Conservation (phyloP, 2,888 invertebrate genomes). For the Mythimna lalbum region DNA sequence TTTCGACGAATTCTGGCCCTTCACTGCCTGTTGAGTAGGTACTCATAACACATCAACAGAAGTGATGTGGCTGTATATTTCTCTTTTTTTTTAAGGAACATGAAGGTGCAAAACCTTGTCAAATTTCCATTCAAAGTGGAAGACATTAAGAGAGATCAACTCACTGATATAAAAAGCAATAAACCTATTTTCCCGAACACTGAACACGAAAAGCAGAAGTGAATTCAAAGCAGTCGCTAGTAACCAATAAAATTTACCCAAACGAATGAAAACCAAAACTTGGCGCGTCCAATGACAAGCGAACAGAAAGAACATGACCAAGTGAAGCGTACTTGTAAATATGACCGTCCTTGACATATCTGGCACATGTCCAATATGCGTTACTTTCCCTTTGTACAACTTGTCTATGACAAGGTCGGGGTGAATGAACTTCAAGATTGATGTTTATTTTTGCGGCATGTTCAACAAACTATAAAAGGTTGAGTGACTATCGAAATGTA, state of each 20-base stretch:
- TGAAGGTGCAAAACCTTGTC: not conserved
- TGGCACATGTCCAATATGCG: constrained; percentile 59
- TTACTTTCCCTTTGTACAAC: constrained; percentile 42
- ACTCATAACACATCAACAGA: too few relatives aligned
- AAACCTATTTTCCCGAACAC: not conserved
- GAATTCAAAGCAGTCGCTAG: constrained; percentile 1
- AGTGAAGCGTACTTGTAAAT: constrained; percentile 41
- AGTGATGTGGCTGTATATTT: too few relatives aligned
- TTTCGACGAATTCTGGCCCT: too few relatives aligned
- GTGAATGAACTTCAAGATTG: constrained; percentile 47
- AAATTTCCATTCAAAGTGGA: not conserved
- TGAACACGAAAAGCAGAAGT: constrained; percentile 2
- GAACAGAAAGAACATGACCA: constrained; percentile 8
- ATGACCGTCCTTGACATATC: constrained; percentile 58
- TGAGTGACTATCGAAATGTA: constrained; percentile 1
- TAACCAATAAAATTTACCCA: constrained; percentile 24
- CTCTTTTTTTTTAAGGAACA: too few relatives aligned
- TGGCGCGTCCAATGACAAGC: constrained; percentile 30
- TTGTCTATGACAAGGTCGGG: constrained; percentile 42
- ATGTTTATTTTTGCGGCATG: constrained; percentile 35
- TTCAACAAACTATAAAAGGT: constrained; percentile 18
- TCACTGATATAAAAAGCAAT: not conserved
- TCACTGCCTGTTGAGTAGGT: too few relatives aligned
- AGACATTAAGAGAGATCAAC: not conserved
- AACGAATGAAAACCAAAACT: constrained; percentile 30